These are phyloP conservation scores for Oscheius sp. DNA, from an alignment of 2,888 invertebrate genomes.

Conservation along the genomic window DNA sequence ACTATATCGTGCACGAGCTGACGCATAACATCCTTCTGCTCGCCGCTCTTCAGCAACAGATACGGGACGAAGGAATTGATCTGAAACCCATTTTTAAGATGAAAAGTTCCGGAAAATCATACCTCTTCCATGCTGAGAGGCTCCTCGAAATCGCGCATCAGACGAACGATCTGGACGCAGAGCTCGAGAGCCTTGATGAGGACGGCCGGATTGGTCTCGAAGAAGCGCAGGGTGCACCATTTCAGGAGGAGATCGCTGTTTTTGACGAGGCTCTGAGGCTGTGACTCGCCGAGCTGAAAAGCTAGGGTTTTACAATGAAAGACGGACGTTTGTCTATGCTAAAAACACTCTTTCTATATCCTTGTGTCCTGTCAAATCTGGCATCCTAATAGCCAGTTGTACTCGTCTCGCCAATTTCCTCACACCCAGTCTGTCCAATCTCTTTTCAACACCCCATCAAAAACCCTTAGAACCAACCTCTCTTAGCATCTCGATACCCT, in stretches of 20 bases:
- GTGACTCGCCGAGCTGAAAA: slow-evolving; percentile 48
- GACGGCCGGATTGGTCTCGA: slow-evolving; percentile 98
- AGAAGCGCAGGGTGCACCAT: slow-evolving; percentile 95
- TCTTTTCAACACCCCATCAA: too few species aligned
- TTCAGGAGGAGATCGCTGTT: slow-evolving; percentile 95
- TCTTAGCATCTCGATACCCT: slow-evolving; percentile 89
- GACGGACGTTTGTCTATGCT: too few species aligned
- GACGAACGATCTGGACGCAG: slow-evolving; percentile 35
- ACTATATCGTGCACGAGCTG: slow-evolving; percentile 49
- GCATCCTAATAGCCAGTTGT: too few species aligned
- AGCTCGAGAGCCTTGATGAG: slow-evolving; percentile 82
- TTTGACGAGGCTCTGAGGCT: slow-evolving; percentile 83
- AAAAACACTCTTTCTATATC: too few species aligned
- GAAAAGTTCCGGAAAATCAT: background rate
- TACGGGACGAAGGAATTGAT: slow-evolving; percentile 94
- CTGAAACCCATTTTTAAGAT: slow-evolving; percentile 76
- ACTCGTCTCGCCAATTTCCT: too few species aligned
- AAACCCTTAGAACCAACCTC: slow-evolving; percentile 77
- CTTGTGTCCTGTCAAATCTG: too few species aligned
- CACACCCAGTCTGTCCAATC: too few species aligned
- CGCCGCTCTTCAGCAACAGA: slow-evolving; percentile 84
- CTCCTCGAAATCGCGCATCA: slow-evolving; percentile 82
- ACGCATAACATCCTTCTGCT: slow-evolving; percentile 60
- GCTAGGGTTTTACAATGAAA: background rate
- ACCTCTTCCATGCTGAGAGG: slow-evolving; percentile 82